Conservation (phyloP, 2,797 vertebrate species). For the Pangasius macronema region DNA sequence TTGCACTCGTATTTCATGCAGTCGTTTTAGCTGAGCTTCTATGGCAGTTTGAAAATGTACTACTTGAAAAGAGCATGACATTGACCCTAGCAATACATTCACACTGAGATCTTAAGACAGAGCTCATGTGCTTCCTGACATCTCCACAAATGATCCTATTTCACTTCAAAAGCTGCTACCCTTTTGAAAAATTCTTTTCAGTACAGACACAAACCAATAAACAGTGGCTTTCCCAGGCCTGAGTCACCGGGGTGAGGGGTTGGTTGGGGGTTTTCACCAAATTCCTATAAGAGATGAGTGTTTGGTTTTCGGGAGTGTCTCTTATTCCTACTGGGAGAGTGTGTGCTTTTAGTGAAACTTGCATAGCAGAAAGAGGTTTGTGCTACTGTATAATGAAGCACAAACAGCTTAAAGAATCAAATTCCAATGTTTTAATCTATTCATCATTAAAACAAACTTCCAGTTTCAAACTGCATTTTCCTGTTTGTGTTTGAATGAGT, state of each 20-base stretch:
- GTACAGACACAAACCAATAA: conserved; percentile 29
- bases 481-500: not conserved
- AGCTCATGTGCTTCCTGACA: conserved; percentile 47
- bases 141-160: conserved; percentile 58
- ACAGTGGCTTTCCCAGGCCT: conserved; percentile 54
- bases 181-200: conserved; percentile 36
- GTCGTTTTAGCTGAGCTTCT: not conserved
- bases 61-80: not conserved
- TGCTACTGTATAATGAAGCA: not conserved
- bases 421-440: not conserved
- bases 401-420: not conserved
- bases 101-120: conserved; percentile 7
- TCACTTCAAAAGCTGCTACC: conserved; percentile 58
- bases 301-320: conserved; percentile 61
- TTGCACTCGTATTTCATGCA: not conserved
- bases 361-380: not conserved
- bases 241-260: conserved; percentile 6
- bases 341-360: conserved; percentile 9
- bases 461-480: not conserved
- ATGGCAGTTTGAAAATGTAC: not conserved
- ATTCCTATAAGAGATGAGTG: conserved; percentile 33
- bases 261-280: not conserved
- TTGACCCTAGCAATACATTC: conserved; percentile 39
- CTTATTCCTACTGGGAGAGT: conserved; percentile 47
- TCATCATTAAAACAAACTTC: not conserved